phyloP scores from a whole-genome alignment of 2,888 invertebrate species.

The Tethea ocularis region DNA sequence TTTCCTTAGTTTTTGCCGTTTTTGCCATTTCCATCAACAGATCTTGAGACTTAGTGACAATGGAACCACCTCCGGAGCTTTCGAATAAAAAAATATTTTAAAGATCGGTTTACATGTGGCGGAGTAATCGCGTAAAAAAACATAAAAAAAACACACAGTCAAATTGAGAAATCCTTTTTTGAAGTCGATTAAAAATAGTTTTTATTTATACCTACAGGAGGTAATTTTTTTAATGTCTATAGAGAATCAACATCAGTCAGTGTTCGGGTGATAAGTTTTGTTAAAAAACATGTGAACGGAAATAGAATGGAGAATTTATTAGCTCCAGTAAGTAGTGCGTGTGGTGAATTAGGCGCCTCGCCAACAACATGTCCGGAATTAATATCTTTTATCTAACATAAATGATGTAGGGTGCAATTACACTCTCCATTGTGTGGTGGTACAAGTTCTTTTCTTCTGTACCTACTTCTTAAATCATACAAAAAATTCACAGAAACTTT shows the following conservation, averaged over 20 bases:
- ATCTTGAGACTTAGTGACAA: too few relatives aligned
- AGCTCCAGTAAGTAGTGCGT: slow-evolving; percentile 61
- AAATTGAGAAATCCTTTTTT: too few relatives aligned
- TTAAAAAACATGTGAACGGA: slow-evolving; percentile 56
- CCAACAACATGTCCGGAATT: slow-evolving; percentile 68
- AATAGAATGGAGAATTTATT: slow-evolving; percentile 67
- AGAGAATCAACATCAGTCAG: slow-evolving; percentile 29
- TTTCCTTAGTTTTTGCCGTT: too few relatives aligned
- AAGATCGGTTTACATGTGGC: too few relatives aligned
- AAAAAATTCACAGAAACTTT: neutral
- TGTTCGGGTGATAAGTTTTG: slow-evolving; percentile 36
- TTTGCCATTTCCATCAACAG: too few relatives aligned
- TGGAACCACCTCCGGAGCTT: too few relatives aligned
- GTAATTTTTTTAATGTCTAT: slow-evolving; percentile 12
- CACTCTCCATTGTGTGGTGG: neutral
- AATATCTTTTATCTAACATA: slow-evolving; percentile 58
- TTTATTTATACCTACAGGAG: slow-evolving; percentile 5
- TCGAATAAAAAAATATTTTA: too few relatives aligned
- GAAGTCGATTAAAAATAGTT: too few relatives aligned
- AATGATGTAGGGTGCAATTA: slow-evolving; percentile 50
- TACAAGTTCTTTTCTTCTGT: neutral
- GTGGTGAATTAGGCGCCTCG: slow-evolving; percentile 63
- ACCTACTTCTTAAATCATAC: neutral
- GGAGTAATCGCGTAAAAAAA: too few relatives aligned
- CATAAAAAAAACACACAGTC: too few relatives aligned